Percentiles rank a stretch among this genome's conserved stretches.
These are phyloP conservation scores for Stratiomys singularior DNA, from an alignment of 2,888 invertebrate species.

Conservation along the genomic window DNA sequence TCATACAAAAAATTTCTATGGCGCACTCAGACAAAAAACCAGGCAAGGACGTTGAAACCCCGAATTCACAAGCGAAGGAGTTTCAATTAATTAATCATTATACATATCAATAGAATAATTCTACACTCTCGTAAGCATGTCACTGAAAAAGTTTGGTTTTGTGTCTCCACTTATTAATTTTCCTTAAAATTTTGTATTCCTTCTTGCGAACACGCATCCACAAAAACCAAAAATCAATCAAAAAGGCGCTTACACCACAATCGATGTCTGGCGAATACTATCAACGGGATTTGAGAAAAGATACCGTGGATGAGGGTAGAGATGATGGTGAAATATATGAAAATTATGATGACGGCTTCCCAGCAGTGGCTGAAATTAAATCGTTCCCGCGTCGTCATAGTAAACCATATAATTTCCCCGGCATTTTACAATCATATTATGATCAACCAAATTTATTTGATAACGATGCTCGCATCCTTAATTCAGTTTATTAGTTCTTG, in stretches of 20 bases:
- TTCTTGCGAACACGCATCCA: background rate
- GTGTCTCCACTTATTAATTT: conserved; percentile 1
- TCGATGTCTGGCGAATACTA: conserved; percentile 21
- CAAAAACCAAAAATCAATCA: background rate
- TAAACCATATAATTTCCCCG: conserved; percentile 7
- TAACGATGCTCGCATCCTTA: background rate
- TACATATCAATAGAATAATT: no score
- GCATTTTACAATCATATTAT: conserved; percentile 25
- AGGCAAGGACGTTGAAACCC: no score
- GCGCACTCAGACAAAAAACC: no score
- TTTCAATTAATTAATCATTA: no score
- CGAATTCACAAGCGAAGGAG: no score
- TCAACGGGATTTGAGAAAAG: conserved; percentile 31
- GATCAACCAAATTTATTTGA: conserved; percentile 10
- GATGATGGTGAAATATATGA: background rate
- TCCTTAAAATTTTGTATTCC: background rate
- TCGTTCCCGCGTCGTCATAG: background rate
- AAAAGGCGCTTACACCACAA: conserved; percentile 19
- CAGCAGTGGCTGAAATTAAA: background rate
- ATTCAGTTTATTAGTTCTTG: conserved; percentile 3
- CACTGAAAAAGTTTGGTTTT: no score
- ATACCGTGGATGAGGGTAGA: background rate
- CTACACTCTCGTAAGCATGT: no score
- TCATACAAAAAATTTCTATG: no score
- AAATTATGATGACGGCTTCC: background rate